These are phyloP conservation scores for Limnephilus lunatus DNA, from an alignment of 2,888 invertebrate genomes.

Conservation along the genomic window DNA sequence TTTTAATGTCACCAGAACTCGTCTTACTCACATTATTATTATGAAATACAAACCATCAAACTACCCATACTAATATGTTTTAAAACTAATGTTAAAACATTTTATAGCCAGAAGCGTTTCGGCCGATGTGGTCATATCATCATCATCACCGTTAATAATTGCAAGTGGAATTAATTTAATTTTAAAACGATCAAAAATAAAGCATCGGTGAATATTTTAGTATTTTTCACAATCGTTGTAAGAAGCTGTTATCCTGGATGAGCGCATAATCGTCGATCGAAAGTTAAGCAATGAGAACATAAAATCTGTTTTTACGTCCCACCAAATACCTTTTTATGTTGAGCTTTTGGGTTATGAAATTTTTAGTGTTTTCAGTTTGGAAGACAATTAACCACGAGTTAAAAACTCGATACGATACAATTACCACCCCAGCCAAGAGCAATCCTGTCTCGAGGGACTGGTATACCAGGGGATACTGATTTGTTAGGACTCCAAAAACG, in stretches of 20 bases:
- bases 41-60: not conserved
- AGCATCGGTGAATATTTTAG: not conserved
- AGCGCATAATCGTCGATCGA: not conserved
- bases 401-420: too few relatives aligned
- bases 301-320: too few relatives aligned
- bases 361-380: too few relatives aligned
- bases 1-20: slow-evolving; percentile 34
- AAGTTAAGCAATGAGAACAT: too few relatives aligned
- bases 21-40: slow-evolving; percentile 21
- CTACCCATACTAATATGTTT: not conserved
- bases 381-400: too few relatives aligned
- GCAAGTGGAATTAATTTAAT: not conserved
- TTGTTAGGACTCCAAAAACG: too few relatives aligned
- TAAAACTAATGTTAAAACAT: not conserved
- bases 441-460: too few relatives aligned
- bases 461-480: too few relatives aligned
- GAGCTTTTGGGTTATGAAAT: too few relatives aligned
- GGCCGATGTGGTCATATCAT: not conserved
- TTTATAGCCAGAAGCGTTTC: not conserved
- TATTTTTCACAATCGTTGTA: not conserved
- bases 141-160: not conserved
- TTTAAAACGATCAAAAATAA: not conserved
- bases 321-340: too few relatives aligned
- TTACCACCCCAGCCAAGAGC: too few relatives aligned
- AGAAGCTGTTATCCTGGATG: not conserved